phyloP scores from a whole-genome alignment of 2,888 invertebrate genomes.

The Gymnoscelis rufifasciata region DNA sequence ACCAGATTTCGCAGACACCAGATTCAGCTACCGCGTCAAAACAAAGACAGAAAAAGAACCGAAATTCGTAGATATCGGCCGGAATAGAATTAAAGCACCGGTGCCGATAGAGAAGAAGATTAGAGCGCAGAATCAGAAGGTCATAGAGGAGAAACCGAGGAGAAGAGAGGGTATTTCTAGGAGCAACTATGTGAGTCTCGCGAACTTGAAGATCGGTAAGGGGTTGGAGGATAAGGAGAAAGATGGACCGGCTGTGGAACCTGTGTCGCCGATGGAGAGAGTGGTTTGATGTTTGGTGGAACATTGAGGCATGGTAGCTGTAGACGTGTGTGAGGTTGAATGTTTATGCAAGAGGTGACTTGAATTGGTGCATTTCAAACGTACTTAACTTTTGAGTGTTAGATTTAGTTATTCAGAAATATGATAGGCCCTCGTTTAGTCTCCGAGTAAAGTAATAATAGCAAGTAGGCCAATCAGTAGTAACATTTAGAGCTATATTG shows the following conservation, averaged over 20 bases:
- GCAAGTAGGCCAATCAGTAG: no score
- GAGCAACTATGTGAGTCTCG: constrained; percentile 71
- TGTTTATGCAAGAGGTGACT: no score
- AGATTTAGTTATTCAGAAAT: no score
- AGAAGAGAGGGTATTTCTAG: constrained; percentile 58
- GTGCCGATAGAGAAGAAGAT: constrained; percentile 27
- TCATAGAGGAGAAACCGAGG: constrained; percentile 27
- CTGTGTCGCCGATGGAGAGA: constrained; percentile 48
- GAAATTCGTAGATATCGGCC: constrained; percentile 49
- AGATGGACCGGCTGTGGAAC: constrained; percentile 35
- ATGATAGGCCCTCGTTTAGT: no score
- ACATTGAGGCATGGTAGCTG: no score
- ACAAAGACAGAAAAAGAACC: constrained; percentile 39
- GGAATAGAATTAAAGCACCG: constrained; percentile 53
- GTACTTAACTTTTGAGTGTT: no score
- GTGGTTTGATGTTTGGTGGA: no score
- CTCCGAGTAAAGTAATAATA: no score
- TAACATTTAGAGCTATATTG: no score
- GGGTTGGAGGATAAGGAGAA: constrained; percentile 38
- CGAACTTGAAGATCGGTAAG: constrained; percentile 64
- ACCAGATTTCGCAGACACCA: constrained; percentile 55
- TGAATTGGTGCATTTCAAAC: no score
- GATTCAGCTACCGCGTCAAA: constrained; percentile 66
- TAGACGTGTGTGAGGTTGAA: no score
- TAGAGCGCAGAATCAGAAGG: constrained; percentile 6